These are phyloP conservation scores for Eupithecia insigniata DNA, from an alignment of 2,888 invertebrate species.

Conservation along the genomic window DNA sequence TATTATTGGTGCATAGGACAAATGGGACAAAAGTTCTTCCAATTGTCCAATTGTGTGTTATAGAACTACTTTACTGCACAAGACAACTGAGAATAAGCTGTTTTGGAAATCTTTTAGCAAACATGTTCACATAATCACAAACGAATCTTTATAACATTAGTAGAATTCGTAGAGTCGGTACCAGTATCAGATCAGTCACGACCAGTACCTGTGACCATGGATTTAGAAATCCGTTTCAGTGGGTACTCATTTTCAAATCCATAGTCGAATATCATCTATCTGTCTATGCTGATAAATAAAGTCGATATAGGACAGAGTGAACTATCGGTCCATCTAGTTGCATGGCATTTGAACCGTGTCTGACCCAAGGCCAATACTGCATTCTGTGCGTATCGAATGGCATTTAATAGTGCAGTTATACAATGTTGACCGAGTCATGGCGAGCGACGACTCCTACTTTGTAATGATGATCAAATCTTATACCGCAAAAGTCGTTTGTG, in stretches of 20 bases:
- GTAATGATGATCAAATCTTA: background rate
- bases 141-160: background rate
- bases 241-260: background rate
- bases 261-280: background rate
- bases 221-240: too few relatives aligned
- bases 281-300: background rate
- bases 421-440: background rate
- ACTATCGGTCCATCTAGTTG: slow-evolving; percentile 29
- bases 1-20: too few relatives aligned
- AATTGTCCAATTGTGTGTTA: too few relatives aligned
- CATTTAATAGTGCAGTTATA: background rate
- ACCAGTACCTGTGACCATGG: too few relatives aligned
- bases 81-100: too few relatives aligned
- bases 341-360: slow-evolving; percentile 59
- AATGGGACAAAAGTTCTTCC: too few relatives aligned
- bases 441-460: background rate
- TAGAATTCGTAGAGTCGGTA: background rate
- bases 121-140: too few relatives aligned
- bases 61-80: too few relatives aligned
- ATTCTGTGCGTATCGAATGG: slow-evolving; percentile 46
- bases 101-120: too few relatives aligned
- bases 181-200: too few relatives aligned
- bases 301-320: background rate
- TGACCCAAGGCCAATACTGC: slow-evolving; percentile 51
- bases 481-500: background rate